phyloP scores from a whole-genome alignment of 2,113 vertebrate species.

The Malurus elegans region DNA sequence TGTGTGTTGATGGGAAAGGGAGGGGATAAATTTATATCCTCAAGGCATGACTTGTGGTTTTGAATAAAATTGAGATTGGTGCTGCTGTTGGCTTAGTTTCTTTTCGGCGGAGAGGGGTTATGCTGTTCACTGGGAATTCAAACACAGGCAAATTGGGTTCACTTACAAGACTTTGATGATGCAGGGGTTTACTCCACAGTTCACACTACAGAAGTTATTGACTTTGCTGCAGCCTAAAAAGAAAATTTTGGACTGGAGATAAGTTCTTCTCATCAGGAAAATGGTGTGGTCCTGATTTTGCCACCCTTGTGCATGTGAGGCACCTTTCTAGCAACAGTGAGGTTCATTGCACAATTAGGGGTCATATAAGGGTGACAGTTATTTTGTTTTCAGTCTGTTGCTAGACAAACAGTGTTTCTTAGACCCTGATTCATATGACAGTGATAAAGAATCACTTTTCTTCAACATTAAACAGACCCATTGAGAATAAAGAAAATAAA shows the following conservation, averaged over 20 bases:
- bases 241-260: neutral
- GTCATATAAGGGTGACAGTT: neutral
- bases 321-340: neutral
- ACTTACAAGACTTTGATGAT: neutral
- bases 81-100: slow-evolving; percentile 55
- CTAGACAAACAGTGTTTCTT: neutral
- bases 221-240: neutral
- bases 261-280: neutral
- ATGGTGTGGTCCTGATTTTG: neutral
- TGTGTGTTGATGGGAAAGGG: slow-evolving; percentile 44
- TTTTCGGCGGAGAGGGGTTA: neutral
- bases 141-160: neutral
- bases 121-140: slow-evolving; percentile 9
- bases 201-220: neutral
- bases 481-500: neutral
- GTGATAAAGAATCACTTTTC: neutral
- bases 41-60: slow-evolving; percentile 54
- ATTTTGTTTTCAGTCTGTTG: neutral
- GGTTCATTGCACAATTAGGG: neutral
- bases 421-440: neutral
- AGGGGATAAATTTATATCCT: slow-evolving; percentile 61
- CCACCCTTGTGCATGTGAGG: neutral
- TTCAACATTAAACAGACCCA: neutral
- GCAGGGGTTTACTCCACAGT: neutral
- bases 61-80: slow-evolving; percentile 39